Evolutionary conservation across 1,140 invertebrate genomes (phyloP).

Genomic region (Aricia agestis): DNA sequence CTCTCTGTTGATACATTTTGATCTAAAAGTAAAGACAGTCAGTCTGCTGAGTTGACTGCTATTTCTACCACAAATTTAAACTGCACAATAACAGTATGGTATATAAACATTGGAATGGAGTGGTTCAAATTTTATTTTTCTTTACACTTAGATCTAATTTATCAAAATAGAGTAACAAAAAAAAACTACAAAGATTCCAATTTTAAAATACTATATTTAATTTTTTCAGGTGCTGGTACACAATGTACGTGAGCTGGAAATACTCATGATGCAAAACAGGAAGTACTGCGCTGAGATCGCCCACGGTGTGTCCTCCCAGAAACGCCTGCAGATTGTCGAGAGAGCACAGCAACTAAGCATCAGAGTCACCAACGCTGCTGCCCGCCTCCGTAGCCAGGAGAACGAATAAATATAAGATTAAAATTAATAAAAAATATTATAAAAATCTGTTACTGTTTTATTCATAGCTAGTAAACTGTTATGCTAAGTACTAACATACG

Average conservation of each 20-base stretch:
- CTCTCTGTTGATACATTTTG: too few species aligned
- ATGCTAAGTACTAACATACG: too few species aligned
- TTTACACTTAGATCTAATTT: too few species aligned
- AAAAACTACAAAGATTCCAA: too few species aligned
- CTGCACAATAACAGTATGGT: too few species aligned
- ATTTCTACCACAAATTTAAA: too few species aligned
- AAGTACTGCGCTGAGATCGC: conserved; percentile 98
- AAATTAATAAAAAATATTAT: conserved; percentile 31
- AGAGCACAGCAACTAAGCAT: conserved; percentile 97
- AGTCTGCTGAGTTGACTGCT: too few species aligned
- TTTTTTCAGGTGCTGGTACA: conserved; percentile 79
- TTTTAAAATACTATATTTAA: too few species aligned
- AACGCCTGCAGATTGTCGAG: conserved; percentile 96
- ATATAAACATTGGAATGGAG: too few species aligned
- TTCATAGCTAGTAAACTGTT: neutral
- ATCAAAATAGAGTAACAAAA: too few species aligned
- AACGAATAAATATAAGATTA: conserved; percentile 88
- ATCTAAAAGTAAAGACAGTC: too few species aligned
- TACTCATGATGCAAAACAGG: conserved; percentile 99
- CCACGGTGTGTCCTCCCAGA: conserved; percentile 96
- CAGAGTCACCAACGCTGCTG: conserved; percentile 96
- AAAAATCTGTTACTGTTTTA: neutral
- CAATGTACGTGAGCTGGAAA: conserved; percentile 91
- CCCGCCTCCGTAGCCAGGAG: conserved; percentile 97
- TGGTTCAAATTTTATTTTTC: too few species aligned